Evolutionary conservation across 2,797 vertebrate genomes (phyloP).

Genomic region (Craterocephalus amniculus): DNA sequence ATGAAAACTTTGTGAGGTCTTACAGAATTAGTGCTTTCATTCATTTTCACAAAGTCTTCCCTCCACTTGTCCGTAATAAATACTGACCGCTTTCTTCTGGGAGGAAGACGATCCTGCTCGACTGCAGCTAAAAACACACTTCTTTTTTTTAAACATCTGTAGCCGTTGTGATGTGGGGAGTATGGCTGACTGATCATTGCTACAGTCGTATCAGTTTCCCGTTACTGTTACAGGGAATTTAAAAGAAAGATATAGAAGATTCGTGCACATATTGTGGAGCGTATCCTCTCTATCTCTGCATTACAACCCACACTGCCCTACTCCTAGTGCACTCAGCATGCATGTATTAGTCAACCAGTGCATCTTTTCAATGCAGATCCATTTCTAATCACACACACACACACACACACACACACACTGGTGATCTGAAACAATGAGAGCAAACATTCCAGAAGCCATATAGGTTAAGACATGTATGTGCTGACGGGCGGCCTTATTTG

Average conservation of each 20-base stretch:
- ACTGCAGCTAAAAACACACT: neutral
- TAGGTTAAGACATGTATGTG: constrained; percentile 50
- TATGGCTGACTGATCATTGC: neutral
- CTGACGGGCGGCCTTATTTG: constrained; percentile 53
- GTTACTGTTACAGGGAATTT: neutral
- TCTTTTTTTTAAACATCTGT: neutral
- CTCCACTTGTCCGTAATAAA: too few relatives aligned
- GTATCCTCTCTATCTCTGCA: constrained; percentile 51
- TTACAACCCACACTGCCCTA: constrained; percentile 68
- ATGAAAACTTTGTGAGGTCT: neutral
- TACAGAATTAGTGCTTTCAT: neutral
- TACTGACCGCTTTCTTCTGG: too few relatives aligned
- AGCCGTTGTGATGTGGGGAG: neutral
- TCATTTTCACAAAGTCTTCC: too few relatives aligned
- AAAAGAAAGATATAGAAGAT: neutral
- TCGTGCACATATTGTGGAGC: constrained; percentile 11
- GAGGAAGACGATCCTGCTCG: neutral
- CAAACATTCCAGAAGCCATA: constrained; percentile 42
- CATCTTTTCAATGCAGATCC: constrained; percentile 56
- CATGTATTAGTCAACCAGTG: constrained; percentile 67
- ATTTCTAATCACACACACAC: constrained; percentile 23
- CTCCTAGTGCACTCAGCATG: constrained; percentile 58
- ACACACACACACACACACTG: constrained; percentile 16
- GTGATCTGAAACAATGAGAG: constrained; percentile 44
- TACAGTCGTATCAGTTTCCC: neutral